Percentiles rank a stretch among this genome's conserved stretches.
Evolutionary conservation across 2,888 invertebrate genomes (phyloP).

Genomic region (Pandemis cinnamomeana): DNA sequence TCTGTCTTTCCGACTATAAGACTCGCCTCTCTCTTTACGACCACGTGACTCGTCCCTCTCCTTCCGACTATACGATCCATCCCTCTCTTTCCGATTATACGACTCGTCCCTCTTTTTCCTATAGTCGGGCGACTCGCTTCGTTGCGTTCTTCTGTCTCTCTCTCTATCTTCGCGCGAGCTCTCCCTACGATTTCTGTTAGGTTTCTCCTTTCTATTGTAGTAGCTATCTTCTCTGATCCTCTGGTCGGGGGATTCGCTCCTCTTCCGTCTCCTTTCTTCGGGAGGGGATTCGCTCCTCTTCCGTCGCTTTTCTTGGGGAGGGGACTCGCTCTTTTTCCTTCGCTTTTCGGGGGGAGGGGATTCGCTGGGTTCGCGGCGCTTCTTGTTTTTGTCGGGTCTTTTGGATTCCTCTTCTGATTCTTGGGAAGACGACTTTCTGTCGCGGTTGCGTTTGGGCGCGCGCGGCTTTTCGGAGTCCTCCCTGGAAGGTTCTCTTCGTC

Average conservation of each 20-base stretch:
- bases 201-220: conserved; percentile 55
- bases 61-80: too few species aligned
- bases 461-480: conserved; percentile 57
- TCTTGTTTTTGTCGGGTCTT: conserved; percentile 60
- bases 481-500: conserved; percentile 58
- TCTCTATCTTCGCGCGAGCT: conserved; percentile 57
- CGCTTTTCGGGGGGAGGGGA: conserved; percentile 72
- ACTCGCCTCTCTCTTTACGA: conserved; percentile 46
- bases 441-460: conserved; percentile 58
- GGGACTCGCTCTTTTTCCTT: conserved; percentile 64
- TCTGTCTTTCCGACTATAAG: conserved; percentile 47
- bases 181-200: conserved; percentile 51
- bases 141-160: conserved; percentile 49
- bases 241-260: conserved; percentile 62
- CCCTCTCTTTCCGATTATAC: too few species aligned
- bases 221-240: conserved; percentile 57
- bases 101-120: not conserved
- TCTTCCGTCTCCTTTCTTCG: conserved; percentile 68
- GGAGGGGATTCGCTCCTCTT: conserved; percentile 65
- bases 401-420: conserved; percentile 61
- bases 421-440: conserved; percentile 55
- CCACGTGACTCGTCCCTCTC: too few species aligned
- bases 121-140: conserved; percentile 54
- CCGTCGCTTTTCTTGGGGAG: conserved; percentile 47
- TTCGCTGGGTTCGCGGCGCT: conserved; percentile 56